phyloP scores from a whole-genome alignment of 2,888 invertebrate genomes.

The Cancer borealis region DNA sequence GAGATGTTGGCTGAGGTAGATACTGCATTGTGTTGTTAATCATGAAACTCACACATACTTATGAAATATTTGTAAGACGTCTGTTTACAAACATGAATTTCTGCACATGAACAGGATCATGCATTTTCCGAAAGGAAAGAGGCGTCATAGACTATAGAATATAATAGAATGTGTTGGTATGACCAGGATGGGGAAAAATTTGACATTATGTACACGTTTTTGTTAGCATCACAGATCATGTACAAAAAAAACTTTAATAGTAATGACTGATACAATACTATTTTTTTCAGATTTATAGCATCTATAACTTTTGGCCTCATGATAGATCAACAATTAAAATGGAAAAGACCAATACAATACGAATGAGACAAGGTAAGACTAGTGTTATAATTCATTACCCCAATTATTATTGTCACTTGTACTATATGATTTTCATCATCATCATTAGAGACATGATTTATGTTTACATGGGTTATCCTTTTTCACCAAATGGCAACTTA shows the following conservation, averaged over 20 bases:
- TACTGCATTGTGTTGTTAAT: background rate
- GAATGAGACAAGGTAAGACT: slow-evolving; percentile 70
- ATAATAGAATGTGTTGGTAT: too few species aligned
- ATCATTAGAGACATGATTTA: background rate
- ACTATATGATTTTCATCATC: background rate
- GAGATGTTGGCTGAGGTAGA: slow-evolving; percentile 58
- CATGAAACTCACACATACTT: background rate
- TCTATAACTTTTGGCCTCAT: slow-evolving; percentile 71
- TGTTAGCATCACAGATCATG: background rate
- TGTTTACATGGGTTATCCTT: background rate
- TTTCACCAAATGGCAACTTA: background rate
- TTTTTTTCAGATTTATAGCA: slow-evolving; percentile 65
- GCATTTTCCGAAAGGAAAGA: too few species aligned
- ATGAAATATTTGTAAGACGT: background rate
- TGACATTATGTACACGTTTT: background rate
- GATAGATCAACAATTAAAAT: slow-evolving; percentile 63
- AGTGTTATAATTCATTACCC: background rate
- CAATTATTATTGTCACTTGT: background rate
- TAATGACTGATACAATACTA: background rate
- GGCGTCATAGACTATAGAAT: too few species aligned
- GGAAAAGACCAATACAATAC: slow-evolving; percentile 60
- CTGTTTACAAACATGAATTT: too few species aligned
- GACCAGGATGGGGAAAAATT: too few species aligned
- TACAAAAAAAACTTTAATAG: background rate
- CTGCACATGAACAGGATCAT: too few species aligned